Percentiles rank a stretch among this genome's conserved stretches.
These are phyloP conservation scores for Phenacoccus solenopsis DNA, from an alignment of 1,140 invertebrate genomes.

Conservation along the genomic window DNA sequence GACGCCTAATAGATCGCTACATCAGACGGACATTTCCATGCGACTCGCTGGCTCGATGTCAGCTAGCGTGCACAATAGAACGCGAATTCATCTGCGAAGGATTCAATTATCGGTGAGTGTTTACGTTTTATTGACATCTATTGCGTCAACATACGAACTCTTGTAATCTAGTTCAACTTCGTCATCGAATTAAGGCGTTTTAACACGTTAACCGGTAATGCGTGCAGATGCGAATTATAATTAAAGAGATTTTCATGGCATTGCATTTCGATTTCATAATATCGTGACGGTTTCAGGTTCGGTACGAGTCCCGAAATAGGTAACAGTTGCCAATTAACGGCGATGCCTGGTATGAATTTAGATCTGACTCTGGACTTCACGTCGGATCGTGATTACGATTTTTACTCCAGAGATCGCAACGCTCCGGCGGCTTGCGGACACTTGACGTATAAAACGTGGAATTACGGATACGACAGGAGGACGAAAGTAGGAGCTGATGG, in stretches of 20 bases:
- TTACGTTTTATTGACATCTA: not conserved
- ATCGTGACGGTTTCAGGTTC: too few relatives aligned
- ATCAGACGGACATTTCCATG: slow-evolving; percentile 51
- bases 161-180: too few relatives aligned
- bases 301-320: slow-evolving; percentile 35
- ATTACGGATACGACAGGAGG: slow-evolving; percentile 16
- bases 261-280: too few relatives aligned
- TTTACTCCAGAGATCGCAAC: slow-evolving; percentile 49
- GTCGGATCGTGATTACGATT: slow-evolving; percentile 57
- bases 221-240: too few relatives aligned
- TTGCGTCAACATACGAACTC: too few relatives aligned
- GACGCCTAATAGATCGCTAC: slow-evolving; percentile 47
- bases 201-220: too few relatives aligned
- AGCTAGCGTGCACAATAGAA: slow-evolving; percentile 56
- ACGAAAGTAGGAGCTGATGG: not conserved
- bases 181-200: too few relatives aligned
- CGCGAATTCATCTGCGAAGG: slow-evolving; percentile 60
- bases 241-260: too few relatives aligned
- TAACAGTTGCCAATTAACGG: slow-evolving; percentile 54
- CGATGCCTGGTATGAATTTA: slow-evolving; percentile 48
- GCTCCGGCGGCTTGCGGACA: slow-evolving; percentile 25
- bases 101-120: slow-evolving; percentile 60
- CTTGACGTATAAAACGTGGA: not conserved
- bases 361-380: slow-evolving; percentile 46
- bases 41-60: slow-evolving; percentile 55